phyloP scores from a whole-genome alignment of 2,113 vertebrate genomes.

The Alligator sinensis region DNA sequence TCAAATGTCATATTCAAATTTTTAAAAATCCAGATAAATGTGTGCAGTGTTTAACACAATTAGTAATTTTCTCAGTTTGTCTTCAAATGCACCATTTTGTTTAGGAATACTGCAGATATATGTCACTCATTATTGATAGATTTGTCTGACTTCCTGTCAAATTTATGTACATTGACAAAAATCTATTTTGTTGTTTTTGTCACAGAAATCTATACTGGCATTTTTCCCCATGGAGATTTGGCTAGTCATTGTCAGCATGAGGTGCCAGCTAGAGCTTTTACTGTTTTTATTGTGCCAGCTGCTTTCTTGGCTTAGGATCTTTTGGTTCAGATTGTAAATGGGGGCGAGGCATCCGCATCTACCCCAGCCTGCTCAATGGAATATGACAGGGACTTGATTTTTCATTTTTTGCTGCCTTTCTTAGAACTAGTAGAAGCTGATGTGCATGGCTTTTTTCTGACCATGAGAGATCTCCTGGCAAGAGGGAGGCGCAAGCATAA shows the following conservation, averaged over 20 bases:
- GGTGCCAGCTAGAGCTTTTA: conserved; percentile 85
- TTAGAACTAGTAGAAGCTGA: conserved; percentile 61
- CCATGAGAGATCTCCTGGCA: conserved; percentile 25
- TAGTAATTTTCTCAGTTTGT: conserved; percentile 80
- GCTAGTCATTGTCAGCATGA: conserved; percentile 82
- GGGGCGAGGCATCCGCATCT: conserved; percentile 84
- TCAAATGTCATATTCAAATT: conserved; percentile 54
- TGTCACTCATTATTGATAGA: conserved; percentile 82
- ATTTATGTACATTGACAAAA: conserved; percentile 86
- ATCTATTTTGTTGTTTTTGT: conserved; percentile 87
- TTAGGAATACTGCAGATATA: conserved; percentile 80
- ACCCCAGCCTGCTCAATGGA: conserved; percentile 79
- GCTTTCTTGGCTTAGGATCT: conserved; percentile 84
- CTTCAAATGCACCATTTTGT: conserved; percentile 77
- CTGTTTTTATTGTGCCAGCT: conserved; percentile 86
- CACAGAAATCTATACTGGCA: conserved; percentile 85
- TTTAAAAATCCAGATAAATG: conserved; percentile 65
- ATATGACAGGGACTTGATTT: conserved; percentile 79
- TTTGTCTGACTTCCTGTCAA: conserved; percentile 86
- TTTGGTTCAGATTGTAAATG: conserved; percentile 86
- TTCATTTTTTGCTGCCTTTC: conserved; percentile 69
- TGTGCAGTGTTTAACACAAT: conserved; percentile 66
- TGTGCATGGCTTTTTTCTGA: conserved; percentile 67
- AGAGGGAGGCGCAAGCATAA: rapidly evolving
- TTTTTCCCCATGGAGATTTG: conserved; percentile 83